Base-by-base conservation (phyloP, 2,113 vertebrate genomes). In the Setophaga coronata region DNA sequence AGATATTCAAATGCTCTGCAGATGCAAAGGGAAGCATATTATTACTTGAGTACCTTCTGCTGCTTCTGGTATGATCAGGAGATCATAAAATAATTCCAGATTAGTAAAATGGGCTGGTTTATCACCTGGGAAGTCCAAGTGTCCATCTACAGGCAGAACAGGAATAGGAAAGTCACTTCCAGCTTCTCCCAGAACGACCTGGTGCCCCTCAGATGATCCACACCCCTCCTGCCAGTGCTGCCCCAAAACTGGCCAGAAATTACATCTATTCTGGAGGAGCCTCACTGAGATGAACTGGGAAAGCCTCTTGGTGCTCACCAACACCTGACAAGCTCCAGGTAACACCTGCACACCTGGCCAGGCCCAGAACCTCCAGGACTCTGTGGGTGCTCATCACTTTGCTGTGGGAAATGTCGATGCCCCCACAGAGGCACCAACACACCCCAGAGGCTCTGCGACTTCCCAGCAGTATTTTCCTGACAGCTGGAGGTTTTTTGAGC, bases 371-470 rank as follows among this genome's bases (percentile, higher is more conserved):
- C 73, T 25, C 38, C 10, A 0, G 33, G 45, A 14, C 8, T n/a
- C 69, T 9, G 5, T 8, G 36, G 36, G 58, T 18, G 33, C 36
- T 66, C 3, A 0, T 5, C 4, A 5, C 51, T 62, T 25, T 15
- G 7, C 42, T 10, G 5, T 9, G 3, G 62, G 58, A 51, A 56
- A 67, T 0, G 2, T 3, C 0, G 0, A 60, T 19, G 53, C 48
- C 45, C 66, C 58, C 33, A 28, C 24, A 2, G 45, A 73, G 47
- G 48, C 36, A 77, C 3, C 69, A 7, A 29, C 45, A 2, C 31
- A 4, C 4, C 73, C 48, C 43, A n/a, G 12, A 25, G 50, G 16
- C 60, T 3, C 62, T 9, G 29, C 11, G 21, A 87, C 18, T 54
- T 65, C 79, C 28, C 10, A 42, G 14, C 5, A 2, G 14, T 6